Evolutionary conservation across 2,113 vertebrate genomes (phyloP).

Genomic region (Rhipidura dahli): DNA sequence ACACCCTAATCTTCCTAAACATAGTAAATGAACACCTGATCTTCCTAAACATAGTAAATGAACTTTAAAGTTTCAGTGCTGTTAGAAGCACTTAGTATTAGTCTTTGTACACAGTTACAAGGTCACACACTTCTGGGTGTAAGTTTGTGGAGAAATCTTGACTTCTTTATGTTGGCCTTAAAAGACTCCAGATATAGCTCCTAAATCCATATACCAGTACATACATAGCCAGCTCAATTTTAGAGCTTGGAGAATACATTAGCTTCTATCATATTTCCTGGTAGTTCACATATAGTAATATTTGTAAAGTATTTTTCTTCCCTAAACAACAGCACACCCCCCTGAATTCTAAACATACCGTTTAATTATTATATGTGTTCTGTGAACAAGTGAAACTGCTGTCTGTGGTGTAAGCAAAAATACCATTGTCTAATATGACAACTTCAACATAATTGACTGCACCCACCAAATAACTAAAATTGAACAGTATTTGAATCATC

Average conservation of each 20-base stretch:
- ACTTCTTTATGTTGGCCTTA: background rate
- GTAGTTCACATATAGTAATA: background rate
- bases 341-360: background rate
- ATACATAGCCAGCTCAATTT: background rate
- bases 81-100: background rate
- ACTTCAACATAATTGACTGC: background rate
- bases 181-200: background rate
- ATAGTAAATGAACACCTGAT: background rate
- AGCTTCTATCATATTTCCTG: background rate
- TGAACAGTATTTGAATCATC: background rate
- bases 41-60: background rate
- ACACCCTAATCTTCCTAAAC: background rate
- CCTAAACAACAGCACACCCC: background rate
- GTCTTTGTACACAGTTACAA: background rate
- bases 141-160: background rate
- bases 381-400: background rate
- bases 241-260: background rate
- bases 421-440: background rate
- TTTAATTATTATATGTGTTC: background rate
- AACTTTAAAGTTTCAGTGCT: background rate
- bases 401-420: background rate
- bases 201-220: background rate
- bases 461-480: background rate
- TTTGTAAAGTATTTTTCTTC: background rate
- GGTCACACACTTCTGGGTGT: background rate